These are phyloP conservation scores for Chrysoperla carnea DNA, from an alignment of 1,140 invertebrate species.

Conservation along the genomic window DNA sequence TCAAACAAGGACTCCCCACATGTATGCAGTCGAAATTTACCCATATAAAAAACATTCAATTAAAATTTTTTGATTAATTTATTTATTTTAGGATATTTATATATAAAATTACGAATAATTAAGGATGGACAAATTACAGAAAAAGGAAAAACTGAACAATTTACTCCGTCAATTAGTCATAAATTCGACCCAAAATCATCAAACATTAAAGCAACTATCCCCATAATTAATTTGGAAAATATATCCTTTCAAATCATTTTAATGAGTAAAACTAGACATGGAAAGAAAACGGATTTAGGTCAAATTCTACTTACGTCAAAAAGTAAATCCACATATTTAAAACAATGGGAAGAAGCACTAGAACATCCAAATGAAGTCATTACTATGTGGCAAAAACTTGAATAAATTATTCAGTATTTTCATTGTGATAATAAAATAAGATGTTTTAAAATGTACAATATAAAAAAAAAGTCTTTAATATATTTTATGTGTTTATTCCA, in stretches of 20 bases:
- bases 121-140: constrained; percentile 47
- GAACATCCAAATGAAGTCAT: background rate
- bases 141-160: constrained; percentile 56
- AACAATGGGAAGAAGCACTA: background rate
- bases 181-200: constrained; percentile 23
- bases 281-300: background rate
- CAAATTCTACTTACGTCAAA: background rate
- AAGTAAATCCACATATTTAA: background rate
- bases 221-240: constrained; percentile 27
- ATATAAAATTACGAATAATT: constrained; percentile 54
- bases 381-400: background rate
- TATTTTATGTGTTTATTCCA: constrained; percentile 35
- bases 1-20: too few relatives aligned
- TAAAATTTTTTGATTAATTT: background rate
- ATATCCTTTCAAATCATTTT: background rate
- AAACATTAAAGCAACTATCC: constrained; percentile 26
- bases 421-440: too few relatives aligned
- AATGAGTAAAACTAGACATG: background rate
- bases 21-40: too few relatives aligned
- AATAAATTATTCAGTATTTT: too few relatives aligned
- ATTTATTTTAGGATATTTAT: constrained; percentile 36
- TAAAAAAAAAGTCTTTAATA: constrained; percentile 23
- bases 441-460: constrained; percentile 1
- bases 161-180: constrained; percentile 42
- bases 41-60: background rate